Conservation (phyloP, 1,140 invertebrate genomes). For the Lethrus apterus region DNA sequence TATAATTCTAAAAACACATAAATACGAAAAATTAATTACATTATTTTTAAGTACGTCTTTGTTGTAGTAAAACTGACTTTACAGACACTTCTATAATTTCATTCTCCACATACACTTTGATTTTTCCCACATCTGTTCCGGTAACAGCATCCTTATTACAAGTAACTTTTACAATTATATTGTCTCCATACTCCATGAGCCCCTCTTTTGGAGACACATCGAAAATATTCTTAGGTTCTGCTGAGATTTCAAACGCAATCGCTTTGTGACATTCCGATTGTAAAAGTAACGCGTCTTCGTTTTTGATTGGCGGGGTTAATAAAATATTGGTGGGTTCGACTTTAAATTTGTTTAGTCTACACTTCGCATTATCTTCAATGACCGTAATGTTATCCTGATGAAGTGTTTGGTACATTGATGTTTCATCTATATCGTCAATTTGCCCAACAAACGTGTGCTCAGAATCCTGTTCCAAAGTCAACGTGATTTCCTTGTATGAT, state of each 20-base stretch:
- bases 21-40: too few relatives aligned
- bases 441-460: conserved; percentile 6
- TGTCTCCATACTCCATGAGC: conserved; percentile 1
- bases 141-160: too few relatives aligned
- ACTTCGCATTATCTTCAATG: background rate
- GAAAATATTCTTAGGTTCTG: background rate
- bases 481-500: conserved; percentile 1
- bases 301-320: conserved; percentile 5
- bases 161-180: conserved; percentile 2
- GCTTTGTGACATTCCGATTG: background rate
- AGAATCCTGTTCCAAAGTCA: conserved; percentile 13
- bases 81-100: conserved; percentile 1
- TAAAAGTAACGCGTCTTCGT: conserved; percentile 3
- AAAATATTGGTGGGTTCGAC: conserved; percentile 14
- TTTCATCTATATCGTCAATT: conserved; percentile 5
- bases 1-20: too few relatives aligned
- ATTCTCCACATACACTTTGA: conserved; percentile 2
- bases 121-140: too few relatives aligned
- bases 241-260: background rate
- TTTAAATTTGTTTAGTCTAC: background rate
- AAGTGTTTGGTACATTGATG: conserved; percentile 13
- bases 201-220: conserved; percentile 6
- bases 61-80: conserved; percentile 6
- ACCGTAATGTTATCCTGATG: background rate
- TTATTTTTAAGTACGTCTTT: too few relatives aligned